These are phyloP conservation scores for Pammene aurita DNA, from an alignment of 2,888 invertebrate species.

Conservation along the genomic window DNA sequence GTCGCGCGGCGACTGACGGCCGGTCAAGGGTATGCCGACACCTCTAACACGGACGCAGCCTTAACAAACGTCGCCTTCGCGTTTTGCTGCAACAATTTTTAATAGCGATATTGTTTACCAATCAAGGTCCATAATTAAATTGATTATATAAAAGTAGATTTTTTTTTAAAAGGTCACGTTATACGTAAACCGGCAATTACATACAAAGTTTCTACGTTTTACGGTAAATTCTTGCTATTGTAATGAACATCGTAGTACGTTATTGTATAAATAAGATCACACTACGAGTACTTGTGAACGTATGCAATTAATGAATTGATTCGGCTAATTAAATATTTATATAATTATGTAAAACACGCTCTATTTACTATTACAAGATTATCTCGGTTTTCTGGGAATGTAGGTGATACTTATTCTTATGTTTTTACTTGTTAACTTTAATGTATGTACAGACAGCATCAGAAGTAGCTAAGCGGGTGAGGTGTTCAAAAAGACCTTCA, in stretches of 20 bases:
- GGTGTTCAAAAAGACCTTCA: too few species aligned
- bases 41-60: slow-evolving; percentile 51
- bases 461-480: too few species aligned
- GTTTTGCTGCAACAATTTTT: slow-evolving; percentile 38
- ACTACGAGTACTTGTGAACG: too few species aligned
- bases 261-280: too few species aligned
- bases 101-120: slow-evolving; percentile 47
- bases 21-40: slow-evolving; percentile 70
- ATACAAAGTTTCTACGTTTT: background rate
- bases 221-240: background rate
- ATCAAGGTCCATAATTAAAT: slow-evolving; percentile 39
- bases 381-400: too few species aligned
- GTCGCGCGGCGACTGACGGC: slow-evolving; percentile 71
- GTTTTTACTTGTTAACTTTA: too few species aligned
- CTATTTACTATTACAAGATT: too few species aligned
- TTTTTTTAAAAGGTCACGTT: slow-evolving; percentile 1
- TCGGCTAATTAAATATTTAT: too few species aligned
- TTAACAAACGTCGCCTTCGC: slow-evolving; percentile 37
- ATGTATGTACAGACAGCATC: too few species aligned
- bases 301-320: background rate
- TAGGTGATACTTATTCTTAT: too few species aligned
- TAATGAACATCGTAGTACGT: background rate
- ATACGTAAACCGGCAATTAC: background rate
- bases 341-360: too few species aligned
- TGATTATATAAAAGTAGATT: slow-evolving; percentile 21